Evolutionary conservation across 2,113 vertebrate species (phyloP).

Genomic region (Epinephelus cyanopodus): DNA sequence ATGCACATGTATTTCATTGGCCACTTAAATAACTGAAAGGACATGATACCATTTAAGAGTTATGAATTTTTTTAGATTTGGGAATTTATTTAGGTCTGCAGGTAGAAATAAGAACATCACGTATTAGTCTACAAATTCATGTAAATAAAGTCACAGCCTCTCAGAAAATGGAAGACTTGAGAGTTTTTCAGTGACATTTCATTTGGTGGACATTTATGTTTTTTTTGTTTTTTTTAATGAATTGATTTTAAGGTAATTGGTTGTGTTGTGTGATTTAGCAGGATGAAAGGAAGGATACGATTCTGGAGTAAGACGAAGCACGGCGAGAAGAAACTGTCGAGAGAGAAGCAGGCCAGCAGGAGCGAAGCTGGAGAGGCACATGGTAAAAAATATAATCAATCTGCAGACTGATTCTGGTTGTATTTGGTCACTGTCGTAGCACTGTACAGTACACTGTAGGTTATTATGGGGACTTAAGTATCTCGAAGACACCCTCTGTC

Average conservation of each 20-base stretch:
- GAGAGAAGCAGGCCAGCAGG: conserved; percentile 85
- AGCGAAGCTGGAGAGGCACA: conserved; percentile 86
- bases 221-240: too few species aligned
- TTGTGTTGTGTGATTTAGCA: conserved; percentile 60
- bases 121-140: too few species aligned
- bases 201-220: not conserved
- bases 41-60: not conserved
- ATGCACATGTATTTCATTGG: not conserved
- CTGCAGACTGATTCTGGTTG: not conserved
- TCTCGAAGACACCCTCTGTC: not conserved
- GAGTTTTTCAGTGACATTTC: not conserved
- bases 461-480: not conserved
- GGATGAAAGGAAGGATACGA: conserved; percentile 91
- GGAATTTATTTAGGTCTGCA: too few species aligned
- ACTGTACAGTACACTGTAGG: not conserved
- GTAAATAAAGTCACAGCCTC: too few species aligned
- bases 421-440: not conserved
- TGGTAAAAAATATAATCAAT: conserved; percentile 47
- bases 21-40: not conserved
- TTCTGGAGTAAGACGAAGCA: conserved; percentile 94
- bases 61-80: not conserved
- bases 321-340: conserved; percentile 88
- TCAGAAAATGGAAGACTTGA: too few species aligned
- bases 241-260: not conserved
- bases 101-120: too few species aligned